phyloP scores from a whole-genome alignment of 2,797 vertebrate genomes.

The Tragelaphus eurycerus region DNA sequence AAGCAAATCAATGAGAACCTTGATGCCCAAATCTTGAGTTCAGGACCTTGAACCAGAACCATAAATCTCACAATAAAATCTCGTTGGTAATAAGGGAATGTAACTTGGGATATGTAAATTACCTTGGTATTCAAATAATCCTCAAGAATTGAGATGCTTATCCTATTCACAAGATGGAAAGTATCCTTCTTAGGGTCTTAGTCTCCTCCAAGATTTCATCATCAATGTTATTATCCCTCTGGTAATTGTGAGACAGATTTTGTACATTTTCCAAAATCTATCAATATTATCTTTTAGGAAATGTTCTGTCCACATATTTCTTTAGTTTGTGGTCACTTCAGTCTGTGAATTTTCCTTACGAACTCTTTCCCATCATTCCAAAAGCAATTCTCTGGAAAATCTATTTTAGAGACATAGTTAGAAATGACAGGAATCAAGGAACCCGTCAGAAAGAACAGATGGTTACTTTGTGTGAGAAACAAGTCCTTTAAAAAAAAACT shows the following conservation, averaged over 20 bases:
- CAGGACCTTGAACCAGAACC: background rate
- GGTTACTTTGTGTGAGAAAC: conserved; percentile 23
- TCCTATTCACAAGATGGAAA: background rate
- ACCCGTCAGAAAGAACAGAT: conserved; percentile 32
- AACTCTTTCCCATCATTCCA: conserved; percentile 12
- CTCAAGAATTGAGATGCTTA: background rate
- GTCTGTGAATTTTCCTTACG: background rate
- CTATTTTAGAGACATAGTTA: conserved; percentile 30
- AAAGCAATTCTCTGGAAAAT: conserved; percentile 13
- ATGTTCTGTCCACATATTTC: background rate
- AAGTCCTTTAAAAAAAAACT: conserved; percentile 54
- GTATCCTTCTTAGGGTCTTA: background rate
- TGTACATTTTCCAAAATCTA: background rate
- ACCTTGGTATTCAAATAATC: background rate
- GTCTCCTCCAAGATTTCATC: background rate
- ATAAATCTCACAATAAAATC: background rate
- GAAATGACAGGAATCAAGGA: conserved; percentile 48
- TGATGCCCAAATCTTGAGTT: background rate
- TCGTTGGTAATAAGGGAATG: background rate
- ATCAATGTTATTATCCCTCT: background rate
- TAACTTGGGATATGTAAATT: background rate
- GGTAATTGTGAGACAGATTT: background rate
- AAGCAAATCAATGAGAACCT: background rate
- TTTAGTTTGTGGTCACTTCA: background rate
- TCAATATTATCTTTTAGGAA: background rate